Base-by-base conservation (phyloP, 2,797 vertebrate genomes). In the Pseudopleuronectes americanus region DNA sequence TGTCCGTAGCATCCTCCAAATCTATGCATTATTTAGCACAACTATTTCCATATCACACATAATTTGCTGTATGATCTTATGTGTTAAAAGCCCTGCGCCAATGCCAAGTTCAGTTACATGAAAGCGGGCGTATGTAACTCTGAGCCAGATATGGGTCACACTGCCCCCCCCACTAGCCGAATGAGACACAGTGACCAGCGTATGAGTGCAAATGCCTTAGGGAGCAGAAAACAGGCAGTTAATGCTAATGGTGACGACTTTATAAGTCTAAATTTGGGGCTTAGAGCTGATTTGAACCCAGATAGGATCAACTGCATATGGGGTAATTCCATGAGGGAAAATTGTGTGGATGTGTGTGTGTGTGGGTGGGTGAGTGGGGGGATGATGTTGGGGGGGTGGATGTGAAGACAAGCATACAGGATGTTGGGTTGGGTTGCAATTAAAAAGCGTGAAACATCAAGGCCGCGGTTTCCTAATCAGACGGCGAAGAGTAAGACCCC, bases 401-500 rank as follows among this genome's bases (percentile, higher is more conserved):
- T 28, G 22, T 76, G 77, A 83, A 87, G 76, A 89, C 81, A 87
- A 83, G 84, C 62, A 16, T 75, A 89, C 84, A 91, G 83, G 86
- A 86, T 91, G 84, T 83, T 86, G 87, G 85, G 78, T 68, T 85
- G 83, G 74, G 74, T 89, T 90, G 89, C 87, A 93, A 94, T 94
- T 94, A 93, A 94, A 95, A 94, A 92, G 90, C 85, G 83, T 84
- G 91, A 92, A 45, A 94, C 91, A 94, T 94, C 92, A 93, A 92
- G 91, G 92, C 92, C 80, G 87, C 89, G 82, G 85, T 93, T 93
- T 92, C 90, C 89, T 93, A 94, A 95, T 95, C 93, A 89, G 88
- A 89, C 89, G 85, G 90, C 85, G 81, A 89, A 84, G 87, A 90
- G 90, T 92, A 87, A 94, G 92, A 95, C 94, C 94, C 92, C 88